Conservation (phyloP, 2,113 vertebrate species). For the Brevimyrus niger region DNA sequence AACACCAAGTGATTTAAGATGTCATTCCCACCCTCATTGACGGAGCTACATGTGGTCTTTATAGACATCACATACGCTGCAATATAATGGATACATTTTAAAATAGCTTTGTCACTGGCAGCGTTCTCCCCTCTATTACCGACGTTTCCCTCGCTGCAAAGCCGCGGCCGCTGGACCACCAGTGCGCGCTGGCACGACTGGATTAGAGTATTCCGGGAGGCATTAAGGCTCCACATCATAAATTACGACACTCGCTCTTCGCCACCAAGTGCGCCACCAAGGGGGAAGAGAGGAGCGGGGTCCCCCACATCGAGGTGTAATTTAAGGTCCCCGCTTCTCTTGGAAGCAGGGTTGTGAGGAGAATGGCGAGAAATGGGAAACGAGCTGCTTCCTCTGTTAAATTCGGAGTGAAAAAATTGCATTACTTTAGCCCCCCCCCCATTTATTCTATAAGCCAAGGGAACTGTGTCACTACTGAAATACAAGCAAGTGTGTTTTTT, state of each 20-base stretch:
- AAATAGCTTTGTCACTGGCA: constrained; percentile 44
- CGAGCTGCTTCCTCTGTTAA: not conserved
- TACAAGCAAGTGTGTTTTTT: not conserved
- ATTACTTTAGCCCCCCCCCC: not conserved
- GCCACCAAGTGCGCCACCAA: constrained; percentile 28
- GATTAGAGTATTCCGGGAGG: constrained; percentile 36
- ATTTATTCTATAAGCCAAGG: not conserved
- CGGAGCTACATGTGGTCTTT: constrained; percentile 58
- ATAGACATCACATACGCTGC: constrained; percentile 49
- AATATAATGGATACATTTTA: constrained; percentile 50
- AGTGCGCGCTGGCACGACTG: constrained; percentile 35
- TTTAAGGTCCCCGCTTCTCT: constrained; percentile 20
- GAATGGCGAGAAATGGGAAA: constrained; percentile 19
- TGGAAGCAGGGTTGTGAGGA: not conserved
- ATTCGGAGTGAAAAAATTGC: not conserved
- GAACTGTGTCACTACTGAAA: not conserved
- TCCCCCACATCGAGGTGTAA: constrained; percentile 43
- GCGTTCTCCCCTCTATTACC: constrained; percentile 36
- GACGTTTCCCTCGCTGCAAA: constrained; percentile 47
- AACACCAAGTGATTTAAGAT: constrained; percentile 50
- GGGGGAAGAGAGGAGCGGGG: constrained; percentile 34
- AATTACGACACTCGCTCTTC: constrained; percentile 49
- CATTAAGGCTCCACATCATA: constrained; percentile 35
- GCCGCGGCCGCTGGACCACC: constrained; percentile 51
- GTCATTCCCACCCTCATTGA: constrained; percentile 48